A percentile compares a stretch with the other conserved stretches of the same genome.
These are phyloP conservation scores for Helarctos malayanus DNA, from an alignment of 2,797 vertebrate genomes.

Conservation along the genomic window DNA sequence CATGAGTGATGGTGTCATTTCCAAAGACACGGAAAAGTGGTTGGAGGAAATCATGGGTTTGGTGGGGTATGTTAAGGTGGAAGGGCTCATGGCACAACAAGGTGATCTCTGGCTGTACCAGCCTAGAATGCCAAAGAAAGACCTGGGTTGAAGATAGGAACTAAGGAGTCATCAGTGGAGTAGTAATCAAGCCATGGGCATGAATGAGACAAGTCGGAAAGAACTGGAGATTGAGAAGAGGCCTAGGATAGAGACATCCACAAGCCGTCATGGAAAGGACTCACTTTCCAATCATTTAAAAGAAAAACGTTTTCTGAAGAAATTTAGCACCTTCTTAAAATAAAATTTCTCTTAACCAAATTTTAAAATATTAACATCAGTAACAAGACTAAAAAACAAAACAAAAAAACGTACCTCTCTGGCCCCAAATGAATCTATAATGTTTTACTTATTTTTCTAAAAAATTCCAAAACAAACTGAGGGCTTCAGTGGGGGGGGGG, in stretches of 20 bases:
- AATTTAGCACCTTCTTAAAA: neutral
- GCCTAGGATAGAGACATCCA: neutral
- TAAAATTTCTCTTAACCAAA: neutral
- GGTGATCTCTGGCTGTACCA: neutral
- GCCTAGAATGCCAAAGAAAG: neutral
- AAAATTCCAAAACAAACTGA: neutral
- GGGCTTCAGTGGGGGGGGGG: no score
- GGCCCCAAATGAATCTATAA: neutral
- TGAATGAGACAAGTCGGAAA: neutral
- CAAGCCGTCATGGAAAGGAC: neutral
- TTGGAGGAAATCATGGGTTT: neutral
- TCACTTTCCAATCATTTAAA: neutral
- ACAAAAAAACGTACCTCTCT: neutral
- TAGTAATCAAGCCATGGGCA: neutral
- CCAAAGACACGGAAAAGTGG: neutral
- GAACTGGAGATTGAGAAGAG: neutral
- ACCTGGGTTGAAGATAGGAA: neutral
- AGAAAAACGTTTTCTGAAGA: slow-evolving; percentile 23
- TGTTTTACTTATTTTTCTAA: neutral
- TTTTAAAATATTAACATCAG: slow-evolving; percentile 24
- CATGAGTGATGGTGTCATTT: neutral
- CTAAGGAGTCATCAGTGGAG: neutral
- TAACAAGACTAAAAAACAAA: neutral
- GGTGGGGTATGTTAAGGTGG: neutral
- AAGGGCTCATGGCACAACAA: neutral